Base-by-base conservation (phyloP, 2,113 vertebrate genomes). In the Podarcis raffonei region DNA sequence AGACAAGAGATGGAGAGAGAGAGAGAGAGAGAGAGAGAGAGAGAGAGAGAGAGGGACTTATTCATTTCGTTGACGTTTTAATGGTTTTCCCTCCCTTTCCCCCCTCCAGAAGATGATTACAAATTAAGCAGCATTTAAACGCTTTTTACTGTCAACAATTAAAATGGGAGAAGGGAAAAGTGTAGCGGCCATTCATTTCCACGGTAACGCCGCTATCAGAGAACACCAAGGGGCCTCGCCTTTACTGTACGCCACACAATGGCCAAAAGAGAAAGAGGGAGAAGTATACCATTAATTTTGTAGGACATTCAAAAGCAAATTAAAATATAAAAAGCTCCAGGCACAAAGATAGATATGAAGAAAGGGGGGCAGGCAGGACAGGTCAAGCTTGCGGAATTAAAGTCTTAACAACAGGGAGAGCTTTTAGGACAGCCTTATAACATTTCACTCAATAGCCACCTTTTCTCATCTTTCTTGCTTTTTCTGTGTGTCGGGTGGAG, bases 81-180 rank as follows among this genome's bases (percentile, higher is more conserved):
- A 97, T 96, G 96, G 95, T 87, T 95, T 95, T 94, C 95, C 62
- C 93, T 95, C 93, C 87, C 92, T 89, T 89, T 94, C 87, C 85
- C 81, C 66, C 65, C 81, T 84, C 86, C 0, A 91, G 94, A 97
- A 96, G 96, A 96, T 96, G 97, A 97, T 97, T 97, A 97, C 97
- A 97, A 97, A 97, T 97, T 97, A 97, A 97, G 96, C 96, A 92
- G 96, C 96, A 95, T 97, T 97, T 96, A 97, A 96, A 97, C 0
- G 95, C 96, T 95, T 97, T 97, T 97, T 96, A 97, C 96, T 97
- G 95, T 97, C 96, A 96, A 96, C 97, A 97, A 97, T 97, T 97
- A 97, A 95, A 96, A 95, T 92, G 95, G 96, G 94, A 83, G 93
- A 92, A 90, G 87, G 59, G 81, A 77, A 91, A 92, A 93, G 88